These are phyloP conservation scores for Patella depressa DNA, from an alignment of 2,888 invertebrate genomes.

Conservation along the genomic window DNA sequence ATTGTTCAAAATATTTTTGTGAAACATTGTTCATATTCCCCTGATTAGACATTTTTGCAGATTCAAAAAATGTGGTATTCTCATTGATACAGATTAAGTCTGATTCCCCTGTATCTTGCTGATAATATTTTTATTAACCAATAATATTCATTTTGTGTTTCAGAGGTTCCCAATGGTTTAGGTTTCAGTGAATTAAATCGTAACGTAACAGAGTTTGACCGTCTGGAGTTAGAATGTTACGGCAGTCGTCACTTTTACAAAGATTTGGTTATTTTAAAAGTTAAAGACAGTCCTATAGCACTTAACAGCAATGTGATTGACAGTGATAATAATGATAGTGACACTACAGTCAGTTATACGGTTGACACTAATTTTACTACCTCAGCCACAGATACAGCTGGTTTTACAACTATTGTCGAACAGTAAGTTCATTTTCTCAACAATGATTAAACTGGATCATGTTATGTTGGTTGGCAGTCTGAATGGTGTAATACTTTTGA, in stretches of 20 bases:
- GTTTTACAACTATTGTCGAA: conserved; percentile 4
- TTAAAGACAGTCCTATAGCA: background rate
- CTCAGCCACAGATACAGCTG: background rate
- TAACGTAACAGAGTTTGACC: conserved; percentile 38
- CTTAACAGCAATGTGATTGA: conserved; percentile 26
- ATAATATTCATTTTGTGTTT: background rate
- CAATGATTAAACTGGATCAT: no score
- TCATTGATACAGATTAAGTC: no score
- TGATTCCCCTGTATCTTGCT: no score
- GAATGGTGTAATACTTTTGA: no score
- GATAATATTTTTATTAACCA: no score
- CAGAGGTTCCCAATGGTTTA: conserved; percentile 43
- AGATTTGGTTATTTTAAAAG: conserved; percentile 7
- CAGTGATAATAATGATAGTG: background rate
- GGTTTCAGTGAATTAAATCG: conserved; percentile 20
- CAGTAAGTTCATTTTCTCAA: no score
- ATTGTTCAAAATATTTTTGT: no score
- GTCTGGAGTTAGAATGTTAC: conserved; percentile 32
- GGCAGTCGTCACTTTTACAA: conserved; percentile 48
- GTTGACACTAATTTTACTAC: background rate
- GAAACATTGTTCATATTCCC: no score
- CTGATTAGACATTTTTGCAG: no score
- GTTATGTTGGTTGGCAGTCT: no score
- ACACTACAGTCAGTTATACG: background rate
- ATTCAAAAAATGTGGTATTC: no score